These are phyloP conservation scores for Columba livia DNA, from an alignment of 2,113 vertebrate species.

Conservation along the genomic window DNA sequence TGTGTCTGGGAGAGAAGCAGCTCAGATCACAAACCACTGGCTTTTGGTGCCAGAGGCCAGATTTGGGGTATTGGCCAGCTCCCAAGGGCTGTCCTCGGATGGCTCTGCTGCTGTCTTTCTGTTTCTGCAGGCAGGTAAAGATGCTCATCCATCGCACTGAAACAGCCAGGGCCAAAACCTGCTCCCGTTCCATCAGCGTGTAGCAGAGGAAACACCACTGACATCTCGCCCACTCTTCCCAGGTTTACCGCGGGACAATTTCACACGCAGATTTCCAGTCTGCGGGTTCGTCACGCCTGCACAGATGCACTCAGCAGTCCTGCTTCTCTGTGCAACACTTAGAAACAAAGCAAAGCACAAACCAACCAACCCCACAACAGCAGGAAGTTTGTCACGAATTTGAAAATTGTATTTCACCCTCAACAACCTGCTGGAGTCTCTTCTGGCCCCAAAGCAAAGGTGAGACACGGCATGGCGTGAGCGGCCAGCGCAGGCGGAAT, in stretches of 20 bases:
- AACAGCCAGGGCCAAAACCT: not conserved
- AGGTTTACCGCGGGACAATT: not conserved
- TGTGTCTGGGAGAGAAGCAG: not conserved
- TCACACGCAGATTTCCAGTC: not conserved
- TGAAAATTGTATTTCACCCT: not conserved
- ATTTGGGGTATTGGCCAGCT: not conserved
- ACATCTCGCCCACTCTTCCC: not conserved
- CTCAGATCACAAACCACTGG: not conserved
- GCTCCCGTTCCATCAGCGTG: not conserved
- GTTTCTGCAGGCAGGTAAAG: not conserved
- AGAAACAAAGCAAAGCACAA: not conserved
- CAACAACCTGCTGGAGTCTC: not conserved
- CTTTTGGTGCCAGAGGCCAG: not conserved
- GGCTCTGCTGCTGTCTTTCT: not conserved
- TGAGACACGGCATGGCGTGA: not conserved
- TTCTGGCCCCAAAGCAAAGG: not conserved
- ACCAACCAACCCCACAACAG: not conserved
- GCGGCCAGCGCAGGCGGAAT: not conserved
- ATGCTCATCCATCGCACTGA: not conserved
- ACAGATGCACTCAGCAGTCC: not conserved
- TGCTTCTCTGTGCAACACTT: not conserved
- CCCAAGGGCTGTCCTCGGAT: not conserved
- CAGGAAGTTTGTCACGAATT: not conserved
- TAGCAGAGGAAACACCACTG: not conserved
- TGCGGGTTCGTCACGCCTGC: accelerated